Base-by-base conservation (phyloP, 2,888 invertebrate species). In the Agonopterix subpropinquella region DNA sequence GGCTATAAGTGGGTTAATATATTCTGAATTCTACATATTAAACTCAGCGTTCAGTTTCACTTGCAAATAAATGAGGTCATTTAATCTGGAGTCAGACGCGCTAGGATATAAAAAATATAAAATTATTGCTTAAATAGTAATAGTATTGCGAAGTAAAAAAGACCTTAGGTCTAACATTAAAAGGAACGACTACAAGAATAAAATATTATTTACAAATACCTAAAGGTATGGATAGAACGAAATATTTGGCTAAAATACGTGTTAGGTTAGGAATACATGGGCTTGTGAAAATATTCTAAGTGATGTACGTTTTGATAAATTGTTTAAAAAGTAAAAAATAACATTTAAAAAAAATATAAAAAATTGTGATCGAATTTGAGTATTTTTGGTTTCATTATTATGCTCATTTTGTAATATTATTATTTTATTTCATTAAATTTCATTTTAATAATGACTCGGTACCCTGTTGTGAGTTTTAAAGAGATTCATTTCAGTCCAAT, bases 171-270 rank as follows among this genome's bases (percentile, higher is more conserved):
- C 82, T 83, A 83, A 70, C 69, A 65, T 73, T 76, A 77, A 69
- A 85, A 83, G 77, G 75, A 83, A 81, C 74, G 64, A 75, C 82
- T 83, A 86, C 80, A 74, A 77, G 75, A 84, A 81, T 82, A 82
- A 82, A 76, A 70, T 75, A 80, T 73, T 84, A 85, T 87, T 77
- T 86, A 86, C 84, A 86, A 73, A 78, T 77, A 80, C 69, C 72
- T 81, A 82, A 74, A 69, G 58, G 58, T 79, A 80, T 62, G 73
- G 73, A 69, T 80, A 76, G 69, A 85, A 87, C 69, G 66, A 80
- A 85, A 84, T 83, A 84, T 87, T 88, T 88, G 87, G 86, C 85
- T 88, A 87, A 82, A 81, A 78, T 49, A 52, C 74, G 78, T 80
- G 76, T 77, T 84, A 83, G 79, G 76, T 77, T 84, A 83, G 79